Percentiles rank a stretch among this genome's conserved stretches.
Evolutionary conservation across 2,113 vertebrate species (phyloP).

Genomic region (Copsychus sechellarum): DNA sequence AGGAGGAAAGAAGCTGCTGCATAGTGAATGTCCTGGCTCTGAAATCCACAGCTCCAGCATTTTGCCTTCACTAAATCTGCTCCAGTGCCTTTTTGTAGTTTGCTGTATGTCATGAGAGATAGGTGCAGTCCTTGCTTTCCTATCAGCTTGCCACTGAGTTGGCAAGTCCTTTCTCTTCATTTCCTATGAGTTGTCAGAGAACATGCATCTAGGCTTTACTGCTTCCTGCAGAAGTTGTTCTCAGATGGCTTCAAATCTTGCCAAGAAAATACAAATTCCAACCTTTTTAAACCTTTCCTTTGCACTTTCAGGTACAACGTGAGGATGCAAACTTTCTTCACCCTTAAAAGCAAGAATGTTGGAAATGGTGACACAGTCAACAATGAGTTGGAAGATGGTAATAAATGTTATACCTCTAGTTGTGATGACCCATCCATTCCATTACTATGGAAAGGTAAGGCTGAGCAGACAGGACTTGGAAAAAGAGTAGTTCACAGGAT

Average conservation of each 20-base stretch:
- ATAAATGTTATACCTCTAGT: conserved; percentile 84
- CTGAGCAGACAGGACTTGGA: conserved; percentile 91
- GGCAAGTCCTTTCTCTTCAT: not conserved
- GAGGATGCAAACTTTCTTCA: conserved; percentile 85
- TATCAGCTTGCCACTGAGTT: not conserved
- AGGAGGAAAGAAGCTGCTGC: not conserved
- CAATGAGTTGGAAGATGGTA: conserved; percentile 96
- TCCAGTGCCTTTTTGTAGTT: not conserved
- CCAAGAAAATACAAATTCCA: not conserved
- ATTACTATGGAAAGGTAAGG: conserved; percentile 90
- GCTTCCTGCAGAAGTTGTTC: not conserved
- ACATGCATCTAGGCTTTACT: not conserved
- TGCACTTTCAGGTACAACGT: conserved; percentile 84
- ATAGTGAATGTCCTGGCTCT: not conserved
- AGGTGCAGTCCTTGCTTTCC: not conserved
- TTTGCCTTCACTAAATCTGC: not conserved
- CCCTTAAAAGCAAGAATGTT: conserved; percentile 82
- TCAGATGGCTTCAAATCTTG: not conserved
- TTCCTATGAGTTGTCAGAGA: not conserved
- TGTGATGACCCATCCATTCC: conserved; percentile 87
- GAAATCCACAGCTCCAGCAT: not conserved
- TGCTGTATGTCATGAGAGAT: not conserved
- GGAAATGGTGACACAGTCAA: conserved; percentile 88
- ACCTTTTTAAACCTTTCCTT: not conserved
- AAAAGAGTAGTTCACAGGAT: not conserved